Conservation (phyloP, 2,797 vertebrate genomes). For the Aotus griseimembra region DNA sequence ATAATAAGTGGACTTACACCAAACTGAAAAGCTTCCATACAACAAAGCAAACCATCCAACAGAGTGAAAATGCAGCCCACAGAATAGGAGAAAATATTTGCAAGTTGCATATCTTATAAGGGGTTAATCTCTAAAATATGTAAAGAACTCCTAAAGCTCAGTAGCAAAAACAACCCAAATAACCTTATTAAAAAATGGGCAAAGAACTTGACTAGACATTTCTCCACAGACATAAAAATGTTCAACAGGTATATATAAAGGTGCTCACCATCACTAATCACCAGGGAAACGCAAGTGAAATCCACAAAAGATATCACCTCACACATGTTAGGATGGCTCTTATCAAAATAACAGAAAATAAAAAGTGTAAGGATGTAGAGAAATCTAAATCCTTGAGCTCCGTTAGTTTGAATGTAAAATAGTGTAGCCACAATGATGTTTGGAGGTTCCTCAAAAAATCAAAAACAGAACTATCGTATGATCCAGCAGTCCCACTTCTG, state of each 20-base stretch:
- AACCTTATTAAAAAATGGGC: neutral
- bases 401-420: too few relatives aligned
- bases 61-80: neutral
- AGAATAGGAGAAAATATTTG: neutral
- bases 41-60: neutral
- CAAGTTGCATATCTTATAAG: neutral
- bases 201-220: neutral
- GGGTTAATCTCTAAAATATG: neutral
- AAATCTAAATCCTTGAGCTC: neutral
- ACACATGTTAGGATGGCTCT: neutral
- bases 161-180: neutral
- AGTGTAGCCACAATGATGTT: neutral
- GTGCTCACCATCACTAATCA: neutral
- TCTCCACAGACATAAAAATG: neutral
- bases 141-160: neutral
- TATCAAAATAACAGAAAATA: neutral
- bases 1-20: too few relatives aligned
- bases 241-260: neutral
- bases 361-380: neutral
- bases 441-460: neutral
- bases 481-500: neutral
- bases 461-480: neutral
- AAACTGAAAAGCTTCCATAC: neutral
- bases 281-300: neutral
- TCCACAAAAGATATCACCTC: neutral